These are phyloP conservation scores for Aphelenchoides bicaudatus DNA, from an alignment of 2,888 invertebrate genomes.

Conservation along the genomic window DNA sequence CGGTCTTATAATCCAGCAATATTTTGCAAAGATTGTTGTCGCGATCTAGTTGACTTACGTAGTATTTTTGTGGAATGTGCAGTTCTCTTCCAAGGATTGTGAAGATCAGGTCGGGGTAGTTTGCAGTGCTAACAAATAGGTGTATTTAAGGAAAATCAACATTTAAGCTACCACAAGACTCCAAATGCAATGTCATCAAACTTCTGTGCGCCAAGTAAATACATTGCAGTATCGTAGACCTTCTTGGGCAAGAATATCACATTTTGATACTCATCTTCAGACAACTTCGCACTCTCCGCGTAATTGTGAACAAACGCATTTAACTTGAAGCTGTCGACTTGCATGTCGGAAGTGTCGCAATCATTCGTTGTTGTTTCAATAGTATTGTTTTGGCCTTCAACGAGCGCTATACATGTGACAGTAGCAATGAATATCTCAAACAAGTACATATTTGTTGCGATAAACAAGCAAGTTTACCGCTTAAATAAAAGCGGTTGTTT, in stretches of 20 bases:
- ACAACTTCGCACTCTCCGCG: not conserved
- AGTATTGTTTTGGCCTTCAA: not conserved
- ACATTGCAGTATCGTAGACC: slow-evolving; percentile 1
- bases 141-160: too few species aligned
- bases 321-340: not conserved
- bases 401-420: not conserved
- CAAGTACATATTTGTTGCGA: not conserved
- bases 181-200: not conserved
- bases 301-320: not conserved
- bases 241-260: not conserved
- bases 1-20: slow-evolving; percentile 2
- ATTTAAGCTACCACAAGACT: too few species aligned
- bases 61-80: not conserved
- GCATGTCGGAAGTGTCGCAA: not conserved
- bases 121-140: too few species aligned
- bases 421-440: not conserved
- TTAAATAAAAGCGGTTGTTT: not conserved
- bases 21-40: slow-evolving; percentile 2
- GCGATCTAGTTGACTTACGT: not conserved
- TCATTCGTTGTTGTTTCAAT: too few species aligned
- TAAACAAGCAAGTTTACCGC: too few species aligned
- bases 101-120: not conserved
- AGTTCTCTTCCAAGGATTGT: not conserved
- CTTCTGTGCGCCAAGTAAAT: slow-evolving; percentile 2
- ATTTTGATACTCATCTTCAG: not conserved